Percentiles rank a stretch among this genome's conserved stretches.
Conservation (phyloP, 1,140 invertebrate genomes). For the Delia radicum region DNA sequence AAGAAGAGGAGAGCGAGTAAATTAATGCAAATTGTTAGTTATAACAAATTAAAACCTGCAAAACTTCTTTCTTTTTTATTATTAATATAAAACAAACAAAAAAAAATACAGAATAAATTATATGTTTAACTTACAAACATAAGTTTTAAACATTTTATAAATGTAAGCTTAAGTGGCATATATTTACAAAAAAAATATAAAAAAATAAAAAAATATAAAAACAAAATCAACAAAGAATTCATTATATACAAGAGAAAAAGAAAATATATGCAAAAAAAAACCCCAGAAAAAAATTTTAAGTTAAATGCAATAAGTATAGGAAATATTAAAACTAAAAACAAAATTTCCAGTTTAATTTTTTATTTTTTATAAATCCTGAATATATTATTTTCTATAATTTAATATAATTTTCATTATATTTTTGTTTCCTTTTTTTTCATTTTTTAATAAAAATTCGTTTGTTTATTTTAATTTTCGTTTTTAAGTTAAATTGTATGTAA, state of each 20-base stretch:
- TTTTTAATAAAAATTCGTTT: too few species aligned
- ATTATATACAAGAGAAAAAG: conserved; percentile 16
- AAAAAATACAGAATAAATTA: neutral
- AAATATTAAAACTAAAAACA: conserved; percentile 26
- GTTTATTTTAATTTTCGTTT: conserved; percentile 27
- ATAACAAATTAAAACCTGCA: neutral
- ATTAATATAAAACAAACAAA: neutral
- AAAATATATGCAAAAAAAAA: conserved; percentile 15
- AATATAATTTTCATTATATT: neutral
- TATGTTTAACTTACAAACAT: conserved; percentile 27
- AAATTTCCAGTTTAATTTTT: conserved; percentile 23
- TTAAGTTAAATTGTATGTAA: conserved; percentile 20
- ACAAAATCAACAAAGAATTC: conserved; percentile 7
- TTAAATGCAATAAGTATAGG: conserved; percentile 28
- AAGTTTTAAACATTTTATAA: conserved; percentile 33
- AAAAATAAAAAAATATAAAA: conserved; percentile 4
- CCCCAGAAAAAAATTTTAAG: neutral
- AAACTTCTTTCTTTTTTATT: neutral
- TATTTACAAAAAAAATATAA: conserved; percentile 20
- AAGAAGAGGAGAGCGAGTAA: conserved; percentile 54
- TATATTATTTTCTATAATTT: neutral
- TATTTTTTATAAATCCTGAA: neutral
- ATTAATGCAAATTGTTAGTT: conserved; percentile 9
- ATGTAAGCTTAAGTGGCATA: conserved; percentile 30
- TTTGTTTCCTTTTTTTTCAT: conserved; percentile 17